Evolutionary conservation across 30 jellyfish, hydroid and myxozoan genomes (phyloP).

Genomic region (Hydractinia echinata): DNA sequence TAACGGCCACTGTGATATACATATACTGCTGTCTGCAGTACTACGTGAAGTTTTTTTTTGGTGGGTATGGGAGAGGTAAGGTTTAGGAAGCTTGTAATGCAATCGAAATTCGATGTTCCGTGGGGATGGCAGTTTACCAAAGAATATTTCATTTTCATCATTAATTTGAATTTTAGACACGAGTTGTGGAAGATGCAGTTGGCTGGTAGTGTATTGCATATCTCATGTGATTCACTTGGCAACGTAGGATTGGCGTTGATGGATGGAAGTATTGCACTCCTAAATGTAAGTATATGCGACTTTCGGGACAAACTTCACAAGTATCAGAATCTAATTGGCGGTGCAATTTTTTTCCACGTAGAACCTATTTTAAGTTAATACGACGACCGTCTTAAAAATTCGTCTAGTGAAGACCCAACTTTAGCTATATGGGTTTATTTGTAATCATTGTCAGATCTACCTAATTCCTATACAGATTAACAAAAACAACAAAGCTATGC

Average conservation of each 20-base stretch:
- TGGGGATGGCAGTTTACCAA: not conserved
- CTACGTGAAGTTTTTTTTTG: too few species aligned
- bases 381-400: too few species aligned
- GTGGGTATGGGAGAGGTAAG: not conserved
- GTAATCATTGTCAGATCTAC: too few species aligned
- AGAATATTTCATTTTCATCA: not conserved
- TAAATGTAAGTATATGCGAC: constrained; percentile 38
- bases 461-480: too few species aligned
- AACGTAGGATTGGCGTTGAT: constrained; percentile 60
- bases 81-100: not conserved
- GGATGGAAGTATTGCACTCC: constrained; percentile 78
- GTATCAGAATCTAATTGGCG: not conserved
- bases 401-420: too few species aligned
- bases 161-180: constrained; percentile 22
- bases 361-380: not conserved
- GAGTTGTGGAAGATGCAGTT: constrained; percentile 77
- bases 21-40: too few species aligned
- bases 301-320: not conserved
- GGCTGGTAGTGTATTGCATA: constrained; percentile 64
- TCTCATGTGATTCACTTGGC: constrained; percentile 66
- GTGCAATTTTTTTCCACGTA: not conserved
- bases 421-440: too few species aligned
- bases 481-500: too few species aligned
- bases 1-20: too few species aligned
- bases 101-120: not conserved